Evolutionary conservation across 2,113 vertebrate genomes (phyloP).

Genomic region (Xyliphius kryptos): DNA sequence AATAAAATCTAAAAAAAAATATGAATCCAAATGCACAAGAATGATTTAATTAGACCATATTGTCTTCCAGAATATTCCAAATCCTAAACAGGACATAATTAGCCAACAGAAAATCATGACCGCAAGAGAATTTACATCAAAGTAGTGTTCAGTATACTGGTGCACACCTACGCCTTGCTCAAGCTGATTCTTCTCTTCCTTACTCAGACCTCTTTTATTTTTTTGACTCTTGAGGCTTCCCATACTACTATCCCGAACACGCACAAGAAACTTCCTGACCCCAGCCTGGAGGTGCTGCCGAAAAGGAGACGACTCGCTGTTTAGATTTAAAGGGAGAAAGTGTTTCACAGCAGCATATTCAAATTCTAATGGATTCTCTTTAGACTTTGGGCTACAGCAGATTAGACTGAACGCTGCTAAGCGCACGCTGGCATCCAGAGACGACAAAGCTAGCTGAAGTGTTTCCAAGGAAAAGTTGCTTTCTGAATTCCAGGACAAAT

Average conservation of each 20-base stretch:
- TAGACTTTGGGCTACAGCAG: slow-evolving; percentile 74
- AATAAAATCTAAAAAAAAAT: slow-evolving; percentile 64
- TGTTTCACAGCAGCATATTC: slow-evolving; percentile 62
- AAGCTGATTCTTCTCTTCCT: slow-evolving; percentile 40
- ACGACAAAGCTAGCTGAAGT: slow-evolving; percentile 62
- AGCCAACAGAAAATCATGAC: too few relatives aligned
- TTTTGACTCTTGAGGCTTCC: slow-evolving; percentile 56
- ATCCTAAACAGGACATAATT: too few relatives aligned
- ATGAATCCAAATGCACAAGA: too few relatives aligned
- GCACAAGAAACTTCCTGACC: slow-evolving; percentile 67
- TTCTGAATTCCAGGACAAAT: slow-evolving; percentile 49
- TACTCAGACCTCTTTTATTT: slow-evolving; percentile 3
- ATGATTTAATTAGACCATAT: too few relatives aligned
- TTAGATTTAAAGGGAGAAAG: slow-evolving; percentile 78
- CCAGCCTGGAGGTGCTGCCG: slow-evolving; percentile 77
- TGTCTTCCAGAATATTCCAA: too few relatives aligned
- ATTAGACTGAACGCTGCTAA: slow-evolving; percentile 69
- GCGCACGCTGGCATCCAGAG: slow-evolving; percentile 68
- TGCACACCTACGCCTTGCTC: slow-evolving; percentile 68
- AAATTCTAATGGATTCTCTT: slow-evolving; percentile 50
- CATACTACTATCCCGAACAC: slow-evolving; percentile 76
- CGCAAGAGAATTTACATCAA: too few relatives aligned
- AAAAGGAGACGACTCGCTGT: slow-evolving; percentile 74
- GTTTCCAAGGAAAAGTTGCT: slow-evolving; percentile 39
- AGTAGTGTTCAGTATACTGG: too few relatives aligned